These are phyloP conservation scores for Diabrotica virgifera DNA, from an alignment of 1,140 invertebrate genomes.

Conservation along the genomic window DNA sequence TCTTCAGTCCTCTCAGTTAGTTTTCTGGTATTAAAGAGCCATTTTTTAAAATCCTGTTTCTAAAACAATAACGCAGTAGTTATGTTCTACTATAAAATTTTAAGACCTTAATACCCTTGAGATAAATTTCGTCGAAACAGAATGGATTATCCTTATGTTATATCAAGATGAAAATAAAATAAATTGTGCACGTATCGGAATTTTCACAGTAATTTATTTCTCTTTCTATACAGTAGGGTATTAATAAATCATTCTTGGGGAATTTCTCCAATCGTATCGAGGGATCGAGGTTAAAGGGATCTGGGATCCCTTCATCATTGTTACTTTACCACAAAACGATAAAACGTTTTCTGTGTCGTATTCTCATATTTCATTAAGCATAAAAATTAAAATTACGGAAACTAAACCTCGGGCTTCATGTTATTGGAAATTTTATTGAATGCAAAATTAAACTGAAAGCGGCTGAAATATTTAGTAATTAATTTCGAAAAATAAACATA, in stretches of 20 bases:
- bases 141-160: background rate
- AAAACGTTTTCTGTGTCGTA: background rate
- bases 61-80: too few relatives aligned
- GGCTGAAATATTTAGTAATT: background rate
- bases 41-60: too few relatives aligned
- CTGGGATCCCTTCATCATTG: background rate
- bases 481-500: background rate
- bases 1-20: too few relatives aligned
- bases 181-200: background rate
- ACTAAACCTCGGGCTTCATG: background rate
- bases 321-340: background rate
- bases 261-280: background rate
- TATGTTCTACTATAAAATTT: background rate
- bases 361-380: background rate
- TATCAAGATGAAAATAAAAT: conserved; percentile 1
- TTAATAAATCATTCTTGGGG: background rate
- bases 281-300: background rate
- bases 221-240: background rate
- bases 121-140: background rate
- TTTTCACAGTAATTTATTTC: background rate
- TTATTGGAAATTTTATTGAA: background rate
- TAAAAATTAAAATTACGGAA: background rate
- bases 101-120: background rate
- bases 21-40: too few relatives aligned
- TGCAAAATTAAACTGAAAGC: background rate